Base-by-base conservation (phyloP, 2,888 invertebrate genomes). In the Theristus sp. region DNA sequence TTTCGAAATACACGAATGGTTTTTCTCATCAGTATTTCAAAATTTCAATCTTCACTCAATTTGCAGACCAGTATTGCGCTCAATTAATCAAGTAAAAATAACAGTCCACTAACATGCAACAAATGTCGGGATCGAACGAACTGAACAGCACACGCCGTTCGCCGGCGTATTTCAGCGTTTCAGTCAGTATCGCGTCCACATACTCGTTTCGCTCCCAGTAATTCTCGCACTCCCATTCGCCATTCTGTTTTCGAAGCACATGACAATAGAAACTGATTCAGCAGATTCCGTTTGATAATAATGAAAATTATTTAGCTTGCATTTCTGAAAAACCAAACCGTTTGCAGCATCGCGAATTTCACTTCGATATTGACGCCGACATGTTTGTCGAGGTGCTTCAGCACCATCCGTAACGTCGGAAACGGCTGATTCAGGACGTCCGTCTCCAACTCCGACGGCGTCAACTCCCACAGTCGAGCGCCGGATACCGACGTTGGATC, bases 291-390 rank as follows among this genome's bases (percentile, higher is more conserved):
- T 13, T 13, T 13, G 38, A 38, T 17, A 38, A 6, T 6, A 38
- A 13, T 17, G 38, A 38, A 6, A 38, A 38, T 17, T 38, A 38
- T 38, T 6, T 38, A 38, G 6, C 38, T 38, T 38, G 17, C 17
- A 13, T 6, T 17, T 38, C 38, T 38, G 26, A 27, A 55, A 55
- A 55, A 6, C 6, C 56, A 47, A 17, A 67, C 68, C 63, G 64
- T 64, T 62, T 70, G 69, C 70, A 65, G 83, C 84, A 91, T 89
- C 0, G 89, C 90, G 86, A 91, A 96, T 75, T 98, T 98, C 57
- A 98, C 82, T 79, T 98, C 98, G 62, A 98, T 84, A 76, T 96
- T 96, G 73, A 94, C 94, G 0, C 96, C 96, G 52, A 89, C 85
- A 74, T 87, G 84, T 2, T 81, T 79, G 72, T 90, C 87, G 46